Percentiles rank a stretch among this genome's conserved stretches.
Conservation (phyloP, 2,888 invertebrate species). For the Chrysopilus asiliformis region DNA sequence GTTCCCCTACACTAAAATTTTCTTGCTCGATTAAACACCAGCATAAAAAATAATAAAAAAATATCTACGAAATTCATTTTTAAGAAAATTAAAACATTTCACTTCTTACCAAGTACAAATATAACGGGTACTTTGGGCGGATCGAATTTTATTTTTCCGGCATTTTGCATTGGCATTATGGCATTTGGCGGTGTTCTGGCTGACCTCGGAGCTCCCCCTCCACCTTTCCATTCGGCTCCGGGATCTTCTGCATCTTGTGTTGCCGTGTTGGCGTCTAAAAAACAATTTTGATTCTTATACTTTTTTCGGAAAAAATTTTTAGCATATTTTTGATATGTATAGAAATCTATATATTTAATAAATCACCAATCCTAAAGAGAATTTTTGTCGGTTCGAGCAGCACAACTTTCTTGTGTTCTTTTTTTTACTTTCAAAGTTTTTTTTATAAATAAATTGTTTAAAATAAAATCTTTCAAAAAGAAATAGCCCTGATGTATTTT, state of each 20-base stretch:
- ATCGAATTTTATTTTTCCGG: slow-evolving; percentile 70
- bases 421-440: too few species aligned
- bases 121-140: slow-evolving; percentile 77
- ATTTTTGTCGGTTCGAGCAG: too few species aligned
- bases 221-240: slow-evolving; percentile 35
- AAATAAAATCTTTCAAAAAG: too few species aligned
- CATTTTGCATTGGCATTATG: slow-evolving; percentile 65
- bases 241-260: slow-evolving; percentile 59
- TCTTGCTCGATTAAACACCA: too few species aligned
- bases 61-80: neutral
- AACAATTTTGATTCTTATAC: too few species aligned
- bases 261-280: slow-evolving; percentile 47
- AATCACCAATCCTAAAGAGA: too few species aligned
- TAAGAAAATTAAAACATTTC: neutral
- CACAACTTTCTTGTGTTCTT: too few species aligned
- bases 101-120: slow-evolving; percentile 60
- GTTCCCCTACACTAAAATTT: too few species aligned
- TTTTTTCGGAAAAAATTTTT: too few species aligned
- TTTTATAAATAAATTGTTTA: too few species aligned
- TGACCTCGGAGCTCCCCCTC: slow-evolving; percentile 9
- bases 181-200: slow-evolving; percentile 50
- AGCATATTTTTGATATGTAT: too few species aligned
- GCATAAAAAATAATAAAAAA: neutral
- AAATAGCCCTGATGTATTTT: too few species aligned
- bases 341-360: neutral